phyloP scores from a whole-genome alignment of 2,888 invertebrate species.

The Villa cingulata region DNA sequence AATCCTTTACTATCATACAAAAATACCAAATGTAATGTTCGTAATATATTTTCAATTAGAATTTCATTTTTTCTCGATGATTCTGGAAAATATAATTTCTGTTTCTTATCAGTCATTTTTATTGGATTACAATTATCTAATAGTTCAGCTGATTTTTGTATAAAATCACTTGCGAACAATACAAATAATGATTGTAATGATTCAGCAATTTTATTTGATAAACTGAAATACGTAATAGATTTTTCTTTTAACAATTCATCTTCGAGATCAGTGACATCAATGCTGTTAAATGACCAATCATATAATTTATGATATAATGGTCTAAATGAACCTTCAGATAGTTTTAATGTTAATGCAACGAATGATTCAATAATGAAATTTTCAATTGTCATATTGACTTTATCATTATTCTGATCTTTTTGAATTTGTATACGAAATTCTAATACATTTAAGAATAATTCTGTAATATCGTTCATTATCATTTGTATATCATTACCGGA shows the following conservation, averaged over 20 bases:
- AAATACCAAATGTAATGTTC: constrained; percentile 65
- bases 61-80: constrained; percentile 44
- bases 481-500: constrained; percentile 49
- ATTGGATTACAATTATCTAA: constrained; percentile 53
- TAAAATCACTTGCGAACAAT: constrained; percentile 74
- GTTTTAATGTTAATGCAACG: constrained; percentile 67
- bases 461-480: constrained; percentile 52
- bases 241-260: constrained; percentile 44
- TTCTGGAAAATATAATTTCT: constrained; percentile 38
- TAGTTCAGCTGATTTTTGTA: constrained; percentile 66
- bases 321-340: constrained; percentile 79
- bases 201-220: constrained; percentile 65
- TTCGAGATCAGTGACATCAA: too few relatives aligned
- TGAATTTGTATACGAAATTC: constrained; percentile 53
- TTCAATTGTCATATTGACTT: constrained; percentile 51
- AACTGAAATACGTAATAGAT: constrained; percentile 60
- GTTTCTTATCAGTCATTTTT: constrained; percentile 33
- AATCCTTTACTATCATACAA: constrained; percentile 72
- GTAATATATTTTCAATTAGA: constrained; percentile 56
- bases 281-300: constrained; percentile 74
- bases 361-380: constrained; percentile 60
- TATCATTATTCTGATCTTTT: constrained; percentile 27
- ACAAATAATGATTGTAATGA: constrained; percentile 77
- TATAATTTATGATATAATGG: constrained; percentile 77
- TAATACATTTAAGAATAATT: constrained; percentile 59